Percentiles rank a stretch among this genome's conserved stretches.
Evolutionary conservation across 1,140 invertebrate species (phyloP).

Genomic region (Oscheius sp.): DNA sequence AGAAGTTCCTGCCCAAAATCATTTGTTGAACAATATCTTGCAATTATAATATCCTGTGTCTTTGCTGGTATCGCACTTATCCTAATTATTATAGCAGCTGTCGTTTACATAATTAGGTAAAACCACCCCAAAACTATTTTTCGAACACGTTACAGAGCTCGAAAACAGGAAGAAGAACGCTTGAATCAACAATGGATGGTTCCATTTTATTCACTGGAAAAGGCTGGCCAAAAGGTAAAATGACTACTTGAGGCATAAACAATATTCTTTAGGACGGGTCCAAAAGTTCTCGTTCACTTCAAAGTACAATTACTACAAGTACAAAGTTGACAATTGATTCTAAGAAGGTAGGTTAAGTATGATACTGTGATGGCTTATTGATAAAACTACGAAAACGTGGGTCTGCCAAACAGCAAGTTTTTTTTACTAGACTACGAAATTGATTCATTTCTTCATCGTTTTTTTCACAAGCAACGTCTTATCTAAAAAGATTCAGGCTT

Average conservation of each 20-base stretch:
- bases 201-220: slow-evolving; percentile 32
- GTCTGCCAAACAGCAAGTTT: too few species aligned
- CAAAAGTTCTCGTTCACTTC: slow-evolving; percentile 41
- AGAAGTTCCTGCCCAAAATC: slow-evolving; percentile 17
- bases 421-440: too few species aligned
- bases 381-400: too few species aligned
- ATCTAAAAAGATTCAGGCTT: too few species aligned
- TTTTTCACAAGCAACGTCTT: too few species aligned
- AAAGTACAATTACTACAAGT: slow-evolving; percentile 42
- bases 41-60: slow-evolving; percentile 12
- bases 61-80: slow-evolving; percentile 17
- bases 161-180: slow-evolving; percentile 37
- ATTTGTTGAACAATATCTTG: slow-evolving; percentile 22
- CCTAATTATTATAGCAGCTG: not conserved
- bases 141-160: slow-evolving; percentile 29
- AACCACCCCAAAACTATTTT: not conserved
- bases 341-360: slow-evolving; percentile 26
- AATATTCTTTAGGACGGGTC: not conserved
- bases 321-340: slow-evolving; percentile 56
- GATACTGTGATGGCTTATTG: too few species aligned
- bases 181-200: slow-evolving; percentile 50
- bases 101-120: slow-evolving; percentile 11
- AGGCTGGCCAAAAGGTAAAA: slow-evolving; percentile 16
- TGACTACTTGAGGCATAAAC: not conserved
- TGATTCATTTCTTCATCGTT: too few species aligned